Evolutionary conservation across 2,113 vertebrate species (phyloP), one percentile per base, ranked within the genome.

Genomic region (Hystrix cristata): DNA sequence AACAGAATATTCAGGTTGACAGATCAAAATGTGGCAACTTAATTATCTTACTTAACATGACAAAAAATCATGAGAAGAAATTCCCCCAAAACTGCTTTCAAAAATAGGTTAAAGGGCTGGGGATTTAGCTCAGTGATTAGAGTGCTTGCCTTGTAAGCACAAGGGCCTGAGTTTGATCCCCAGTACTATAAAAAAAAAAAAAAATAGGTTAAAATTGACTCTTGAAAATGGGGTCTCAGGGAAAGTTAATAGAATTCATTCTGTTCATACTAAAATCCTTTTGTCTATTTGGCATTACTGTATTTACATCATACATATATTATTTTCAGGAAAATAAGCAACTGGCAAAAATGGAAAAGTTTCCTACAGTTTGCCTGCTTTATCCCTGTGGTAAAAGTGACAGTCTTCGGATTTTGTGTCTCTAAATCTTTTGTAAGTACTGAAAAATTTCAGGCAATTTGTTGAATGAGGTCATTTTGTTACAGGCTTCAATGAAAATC

Each of bases 71-170:
- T n/a, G n/a, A 85, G 57, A 92, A 92, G 18, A 88, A 72, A 31
- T 1, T 11, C 25, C 5, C n/a, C 1, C 13, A 29, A 9, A 38
- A 15, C 11, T 3, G 18, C n/a, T 7, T 23, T 6, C 0, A 29
- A 34, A 14, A 46, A 71, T 16, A 85, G 12, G 0, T 71, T 87
- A 79, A 71, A 90, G 38, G 38, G 38, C 38, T 38, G 38, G 38
- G 38, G 38, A n/a, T 38, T 38, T 38, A 38, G 38, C 38, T 38
- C 38, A 38, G 38, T 38, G 38, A 38, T 38, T 38, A 38, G 38
- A 38, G 38, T 38, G 38, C 38, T 38, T 38, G 38, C 38, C 38
- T 38, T 38, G 38, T 2, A 38, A 38, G 38, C 38, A 38, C 38
- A 38, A 38, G 38, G 38, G 38, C 38, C 38, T 38, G 38, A 38